Evolutionary conservation across 2,797 vertebrate genomes (phyloP).

Genomic region (Brachyalestes nurse): DNA sequence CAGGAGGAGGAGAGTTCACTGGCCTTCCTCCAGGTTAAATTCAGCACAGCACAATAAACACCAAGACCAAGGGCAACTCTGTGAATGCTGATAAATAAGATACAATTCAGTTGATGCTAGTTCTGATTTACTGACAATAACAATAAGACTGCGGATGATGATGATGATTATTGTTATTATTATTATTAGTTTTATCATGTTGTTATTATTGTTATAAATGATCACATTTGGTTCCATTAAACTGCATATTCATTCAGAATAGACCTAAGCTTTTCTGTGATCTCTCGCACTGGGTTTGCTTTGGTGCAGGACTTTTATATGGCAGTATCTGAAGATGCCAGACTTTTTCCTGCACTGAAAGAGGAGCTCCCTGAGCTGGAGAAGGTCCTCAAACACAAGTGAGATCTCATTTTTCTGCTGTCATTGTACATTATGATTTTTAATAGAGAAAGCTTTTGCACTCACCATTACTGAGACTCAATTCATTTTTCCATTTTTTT

Average conservation of each 20-base stretch:
- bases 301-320: conserved; percentile 88
- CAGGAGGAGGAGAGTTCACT: conserved; percentile 88
- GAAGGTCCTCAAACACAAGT: conserved; percentile 89
- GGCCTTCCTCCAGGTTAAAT: conserved; percentile 89
- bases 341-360: conserved; percentile 85
- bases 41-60: conserved; percentile 15
- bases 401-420: conserved; percentile 62
- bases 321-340: conserved; percentile 91
- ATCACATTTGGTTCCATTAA: background rate
- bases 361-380: conserved; percentile 90
- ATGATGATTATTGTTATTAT: too few relatives aligned
- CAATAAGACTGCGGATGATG: background rate
- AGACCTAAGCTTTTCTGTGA: background rate
- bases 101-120: too few relatives aligned
- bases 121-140: background rate
- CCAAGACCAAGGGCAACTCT: conserved; percentile 6
- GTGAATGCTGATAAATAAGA: too few relatives aligned
- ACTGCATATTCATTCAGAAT: background rate
- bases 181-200: too few relatives aligned
- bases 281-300: background rate
- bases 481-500: conserved; percentile 59
- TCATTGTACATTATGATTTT: background rate
- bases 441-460: background rate
- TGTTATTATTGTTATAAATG: background rate
- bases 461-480: background rate